A percentile compares a stretch with the other conserved stretches of the same genome.
Evolutionary conservation across 1,140 invertebrate species (phyloP).

Genomic region (Diplogasteroides magnus): DNA sequence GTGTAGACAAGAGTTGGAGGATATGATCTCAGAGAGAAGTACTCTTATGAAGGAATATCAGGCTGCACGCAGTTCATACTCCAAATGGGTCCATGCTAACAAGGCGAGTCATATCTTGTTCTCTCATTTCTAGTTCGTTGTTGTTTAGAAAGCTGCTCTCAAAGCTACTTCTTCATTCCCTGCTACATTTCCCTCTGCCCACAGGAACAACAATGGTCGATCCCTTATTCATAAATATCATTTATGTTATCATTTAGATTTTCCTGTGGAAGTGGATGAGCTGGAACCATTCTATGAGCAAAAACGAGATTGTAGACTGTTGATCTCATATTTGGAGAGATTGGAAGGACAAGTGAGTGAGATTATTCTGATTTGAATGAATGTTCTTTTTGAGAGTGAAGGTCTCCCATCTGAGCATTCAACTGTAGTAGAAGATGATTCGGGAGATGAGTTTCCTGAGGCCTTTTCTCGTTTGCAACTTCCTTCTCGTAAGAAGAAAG

Average conservation of each 20-base stretch:
- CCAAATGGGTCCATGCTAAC: conserved; percentile 10
- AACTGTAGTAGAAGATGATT: conserved; percentile 14
- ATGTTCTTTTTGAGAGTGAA: background rate
- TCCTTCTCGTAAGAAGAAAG: background rate
- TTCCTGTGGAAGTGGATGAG: conserved; percentile 20
- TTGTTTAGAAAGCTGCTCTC: conserved; percentile 6
- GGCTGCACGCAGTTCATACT: conserved; percentile 12
- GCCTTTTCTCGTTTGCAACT: conserved; percentile 13
- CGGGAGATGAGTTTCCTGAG: conserved; percentile 22
- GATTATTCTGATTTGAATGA: background rate
- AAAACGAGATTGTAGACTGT: conserved; percentile 22
- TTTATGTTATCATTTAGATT: conserved; percentile 2
- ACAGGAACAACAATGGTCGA: conserved; percentile 5
- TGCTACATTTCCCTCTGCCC: conserved; percentile 1
- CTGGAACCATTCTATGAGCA: conserved; percentile 33
- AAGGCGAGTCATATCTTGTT: background rate
- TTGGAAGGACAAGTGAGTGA: conserved; percentile 8
- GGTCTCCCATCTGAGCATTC: background rate
- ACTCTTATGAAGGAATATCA: conserved; percentile 6
- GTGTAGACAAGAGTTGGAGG: background rate
- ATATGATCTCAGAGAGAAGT: background rate
- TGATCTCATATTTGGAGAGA: conserved; percentile 22
- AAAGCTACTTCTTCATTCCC: conserved; percentile 7
- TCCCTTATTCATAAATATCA: background rate
- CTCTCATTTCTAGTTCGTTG: background rate